Evolutionary conservation across 2,797 vertebrate species (phyloP), one percentile per base, ranked within the genome.

Genomic region (Sebastes iracundus): DNA sequence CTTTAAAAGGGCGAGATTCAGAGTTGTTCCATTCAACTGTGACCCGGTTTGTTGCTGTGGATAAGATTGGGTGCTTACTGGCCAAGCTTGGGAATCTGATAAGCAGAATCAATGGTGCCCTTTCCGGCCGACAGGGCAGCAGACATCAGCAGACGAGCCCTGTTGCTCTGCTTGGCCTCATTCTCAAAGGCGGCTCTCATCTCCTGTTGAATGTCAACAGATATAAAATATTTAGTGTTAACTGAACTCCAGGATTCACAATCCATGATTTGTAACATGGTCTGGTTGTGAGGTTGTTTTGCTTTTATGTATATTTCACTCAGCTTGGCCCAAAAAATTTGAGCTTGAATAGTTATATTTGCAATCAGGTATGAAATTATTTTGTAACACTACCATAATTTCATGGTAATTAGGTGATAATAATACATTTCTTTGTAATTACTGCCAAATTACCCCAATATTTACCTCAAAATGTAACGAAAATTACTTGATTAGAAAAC

Each of bases 131-230:
- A 88, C 46, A 95, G 94, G 23, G 95, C 95, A 1, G 95, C 95
- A 0, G 95, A 96, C 80, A 96, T 60, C 93, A 97, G 86, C 69
- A 95, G 95, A 53, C 88, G 90, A 74, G 94, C 88, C 80, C 11
- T 95, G 92, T 94, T 95, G 74, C 69, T 91, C 85, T 95, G 81
- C 32, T 87, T 86, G 85, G 96, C 96, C 73, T 96, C 95, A 13
- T 89, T 89, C 91, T 96, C 94, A 77, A 96, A 97, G 56, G 96
- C 95, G 76, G 64, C 90, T 88, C 92, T 87, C 93, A 95, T 88
- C 90, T 97, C 95, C 95, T 95, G 75, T 70, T 84, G 70, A 90
- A 81, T 79, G 87, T 82, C 76, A 90, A 22, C 72, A 78, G 32
- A 77, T 69, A 80, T 80, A 22, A 86, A 83, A 86, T 75, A 80